Evolutionary conservation across 2,888 invertebrate species (phyloP).

Genomic region (Dysmachus trigonus): DNA sequence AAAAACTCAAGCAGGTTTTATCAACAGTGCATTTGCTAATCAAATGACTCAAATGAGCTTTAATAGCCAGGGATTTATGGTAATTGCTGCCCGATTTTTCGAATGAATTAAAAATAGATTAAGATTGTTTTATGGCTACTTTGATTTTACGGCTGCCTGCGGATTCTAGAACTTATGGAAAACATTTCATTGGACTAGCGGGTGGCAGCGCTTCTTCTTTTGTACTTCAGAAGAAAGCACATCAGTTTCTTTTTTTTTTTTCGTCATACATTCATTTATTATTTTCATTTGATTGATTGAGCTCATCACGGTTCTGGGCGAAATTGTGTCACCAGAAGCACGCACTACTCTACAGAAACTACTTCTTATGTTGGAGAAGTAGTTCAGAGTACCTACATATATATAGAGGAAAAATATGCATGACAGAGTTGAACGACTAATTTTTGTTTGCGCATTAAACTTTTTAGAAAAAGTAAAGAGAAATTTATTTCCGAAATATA

Average conservation of each 20-base stretch:
- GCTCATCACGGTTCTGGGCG: not conserved
- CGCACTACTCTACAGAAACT: too few relatives aligned
- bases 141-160: not conserved
- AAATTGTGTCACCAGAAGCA: not conserved
- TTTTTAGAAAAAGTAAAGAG: too few relatives aligned
- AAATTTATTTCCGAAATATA: too few relatives aligned
- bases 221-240: not conserved
- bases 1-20: not conserved
- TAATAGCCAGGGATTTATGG: not conserved
- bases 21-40: not conserved
- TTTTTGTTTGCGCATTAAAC: too few relatives aligned
- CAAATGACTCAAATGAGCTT: not conserved
- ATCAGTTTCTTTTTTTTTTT: not conserved
- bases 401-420: too few relatives aligned
- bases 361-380: too few relatives aligned
- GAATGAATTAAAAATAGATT: not conserved
- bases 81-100: conserved; percentile 1
- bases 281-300: conserved; percentile 22
- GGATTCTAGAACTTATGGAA: not conserved
- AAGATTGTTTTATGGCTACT: not conserved
- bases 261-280: not conserved
- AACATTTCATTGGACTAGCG: not conserved
- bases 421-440: too few relatives aligned
- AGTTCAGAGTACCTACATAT: too few relatives aligned
- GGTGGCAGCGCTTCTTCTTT: not conserved